Evolutionary conservation across 2,797 vertebrate species (phyloP), one percentile per base, ranked within the genome.

Genomic region (Rhinichthys osculus): DNA sequence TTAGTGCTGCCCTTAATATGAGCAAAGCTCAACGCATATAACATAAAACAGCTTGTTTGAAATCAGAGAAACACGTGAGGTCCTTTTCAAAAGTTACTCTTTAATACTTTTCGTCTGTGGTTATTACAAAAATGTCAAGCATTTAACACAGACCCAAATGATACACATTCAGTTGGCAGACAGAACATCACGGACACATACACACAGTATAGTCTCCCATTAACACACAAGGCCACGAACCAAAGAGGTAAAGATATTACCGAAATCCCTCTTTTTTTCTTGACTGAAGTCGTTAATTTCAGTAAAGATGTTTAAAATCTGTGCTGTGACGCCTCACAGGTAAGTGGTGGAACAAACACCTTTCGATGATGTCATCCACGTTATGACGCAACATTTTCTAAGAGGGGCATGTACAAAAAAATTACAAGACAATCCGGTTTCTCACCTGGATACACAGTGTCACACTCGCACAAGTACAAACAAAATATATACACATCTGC

Each of bases 71-170:
- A 19, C 35, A 54, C 57, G 77, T 10, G 5, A 13, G 16, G 17
- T 27, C 35, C 80, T 85, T 88, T 88, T 88, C 83, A 84, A 84
- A 87, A 87, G 84, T 89, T 88, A 90, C 89, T 89, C 86, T 90
- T 91, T 92, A 91, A 91, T 92, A 90, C 90, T 89, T 90, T 90
- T 89, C 85, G 87, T 91, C 90, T 90, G 89, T 91, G 86, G 87
- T 91, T 88, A 89, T 91, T 88, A 92, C 89, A 92, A 90, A 91
- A 88, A 91, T 87, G 87, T 92, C 89, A 90, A 89, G 87, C 89
- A 81, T 87, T 89, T 84, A 90, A 92, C 90, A 91, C 89, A 90
- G 90, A 91, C 90, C 57, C 72, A 79, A 66, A 89, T 77, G 64
- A 88, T 82, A 72, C 57, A 88, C 86, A 88, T 89, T 88, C 86